A percentile compares a stretch with the other conserved stretches of the same genome.
Evolutionary conservation across 1,140 invertebrate genomes (phyloP).

Genomic region (Papilio glaucus): DNA sequence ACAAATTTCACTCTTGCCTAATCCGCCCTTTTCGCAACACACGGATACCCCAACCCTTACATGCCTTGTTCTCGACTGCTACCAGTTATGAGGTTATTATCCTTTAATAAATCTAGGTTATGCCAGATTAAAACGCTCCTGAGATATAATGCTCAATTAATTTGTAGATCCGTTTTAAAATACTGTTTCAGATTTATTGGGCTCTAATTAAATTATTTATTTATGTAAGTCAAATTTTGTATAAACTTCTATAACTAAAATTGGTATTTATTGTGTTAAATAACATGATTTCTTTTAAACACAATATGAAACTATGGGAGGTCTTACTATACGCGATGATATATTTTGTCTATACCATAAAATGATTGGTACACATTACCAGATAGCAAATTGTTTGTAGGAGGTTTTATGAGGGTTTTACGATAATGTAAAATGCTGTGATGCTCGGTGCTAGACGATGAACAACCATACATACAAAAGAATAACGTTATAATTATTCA

Average conservation of each 20-base stretch:
- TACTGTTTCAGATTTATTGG: conserved; percentile 40
- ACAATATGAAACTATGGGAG: no score
- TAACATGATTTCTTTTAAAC: no score
- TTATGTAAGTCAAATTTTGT: background rate
- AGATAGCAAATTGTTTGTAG: no score
- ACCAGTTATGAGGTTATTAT: conserved; percentile 74
- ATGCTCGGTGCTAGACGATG: no score
- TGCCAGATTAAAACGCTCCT: conserved; percentile 62
- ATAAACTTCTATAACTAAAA: background rate
- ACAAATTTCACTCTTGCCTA: conserved; percentile 79
- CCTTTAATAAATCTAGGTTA: conserved; percentile 78
- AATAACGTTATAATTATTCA: no score
- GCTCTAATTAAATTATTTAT: background rate
- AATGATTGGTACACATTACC: no score
- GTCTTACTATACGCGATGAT: no score
- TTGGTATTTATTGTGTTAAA: no score
- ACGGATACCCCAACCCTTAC: conserved; percentile 55
- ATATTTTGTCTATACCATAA: no score
- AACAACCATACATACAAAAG: no score
- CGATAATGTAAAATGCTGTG: no score
- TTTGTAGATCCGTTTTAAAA: conserved; percentile 54
- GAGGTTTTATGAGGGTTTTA: no score
- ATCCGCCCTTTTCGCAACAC: conserved; percentile 72
- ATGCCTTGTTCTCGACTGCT: conserved; percentile 66
- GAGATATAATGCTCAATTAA: conserved; percentile 66